Evolutionary conservation across 2,888 invertebrate genomes (phyloP), one percentile per base, ranked within the genome.

Genomic region (Eilema caniola): DNA sequence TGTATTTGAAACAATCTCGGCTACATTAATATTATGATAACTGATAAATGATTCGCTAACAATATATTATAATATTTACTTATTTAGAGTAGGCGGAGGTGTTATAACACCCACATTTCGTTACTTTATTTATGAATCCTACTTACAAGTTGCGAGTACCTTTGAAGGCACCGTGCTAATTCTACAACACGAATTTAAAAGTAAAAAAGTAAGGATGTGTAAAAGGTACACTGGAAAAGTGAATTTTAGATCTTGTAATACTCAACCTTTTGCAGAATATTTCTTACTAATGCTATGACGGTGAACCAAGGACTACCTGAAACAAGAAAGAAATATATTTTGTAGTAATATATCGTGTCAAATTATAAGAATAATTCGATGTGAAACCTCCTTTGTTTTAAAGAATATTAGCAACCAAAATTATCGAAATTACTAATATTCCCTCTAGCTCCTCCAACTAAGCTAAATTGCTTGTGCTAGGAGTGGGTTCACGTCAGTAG

Each of bases 231-330:
- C 53, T n/a, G 2, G 7, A 53, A 10, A 53, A 53, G 0, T n/a
- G 1, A n/a, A n/a, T n/a, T 53, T n/a, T 20, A 2, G n/a, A 20
- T 53, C n/a, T 4, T 41, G 10, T 11, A 16, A 37, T 57, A 66
- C 59, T 60, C 14, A 60, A 60, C 59, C 66, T 60, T n/a, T 41
- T 2, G 24, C 2, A 41, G 3, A 66, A 25, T 7, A 25, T n/a
- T 37, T 41, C 25, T 66, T 41, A 59, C 10, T 23, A 24, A 66
- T 2, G 60, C n/a, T 61, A 25, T 37, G 1, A 67, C n/a, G 33
- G 33, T 11, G 1, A 16, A 20, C 56, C 25, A 62, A 31, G 66
- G 24, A 24, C 77, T 80, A 80, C 80, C 80, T 82, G 82, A 53
- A 82, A 80, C 80, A 82, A 80, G 47, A 47, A 25, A 73, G 66